Base-by-base conservation (phyloP, 2,888 invertebrate species). In the Platycheirus rosarum region DNA sequence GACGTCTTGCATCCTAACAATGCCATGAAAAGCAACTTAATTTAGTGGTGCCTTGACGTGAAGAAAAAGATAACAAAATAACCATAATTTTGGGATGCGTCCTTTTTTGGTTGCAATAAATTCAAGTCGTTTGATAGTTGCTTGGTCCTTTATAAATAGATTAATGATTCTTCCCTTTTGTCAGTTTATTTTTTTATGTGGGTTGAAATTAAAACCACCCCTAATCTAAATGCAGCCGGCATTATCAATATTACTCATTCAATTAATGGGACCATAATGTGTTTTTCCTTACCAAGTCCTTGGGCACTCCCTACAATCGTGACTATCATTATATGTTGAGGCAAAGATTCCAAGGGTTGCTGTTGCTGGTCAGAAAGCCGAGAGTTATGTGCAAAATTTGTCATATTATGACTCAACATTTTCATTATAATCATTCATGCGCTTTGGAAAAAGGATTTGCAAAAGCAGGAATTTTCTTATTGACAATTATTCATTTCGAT, bases 321-420 rank as follows among this genome's bases (percentile, higher is more conserved):
- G 79, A 51, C 16, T 75, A 46, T 48, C 69, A 44, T 75, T 65
- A 60, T 63, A 55, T 63, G 63, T 7, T 13, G 32, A 65, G n/a
- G 16, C 16, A 8, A 44, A 60, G 42, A 60, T 29, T 32, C 9
- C 32, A 7, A 37, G 42, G 66, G 48, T 13, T 44, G 51, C n/a
- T n/a, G n/a, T n/a, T n/a, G n/a, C 42, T 9, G n/a, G 26, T 49
- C 13, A 16, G 5, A 9, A 29, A 51, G 11, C 11, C 29, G 29
- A 40, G 40, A 35, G 66, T 16, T 37, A 51, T 44, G 51, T 40
- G 37, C 32, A 65, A 66, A 70, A 80, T 80, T 80, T 80, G 80
- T 80, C 80, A 76, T 80, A 66, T 70, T 80, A 70, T 76, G 70
- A 80, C 70, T 80, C 80, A 76, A 80, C 80, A 75, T 75, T 80